A percentile compares a stretch with the other conserved stretches of the same genome.
phyloP scores from a whole-genome alignment of 2,113 vertebrate genomes.

The Myotis davidii region DNA sequence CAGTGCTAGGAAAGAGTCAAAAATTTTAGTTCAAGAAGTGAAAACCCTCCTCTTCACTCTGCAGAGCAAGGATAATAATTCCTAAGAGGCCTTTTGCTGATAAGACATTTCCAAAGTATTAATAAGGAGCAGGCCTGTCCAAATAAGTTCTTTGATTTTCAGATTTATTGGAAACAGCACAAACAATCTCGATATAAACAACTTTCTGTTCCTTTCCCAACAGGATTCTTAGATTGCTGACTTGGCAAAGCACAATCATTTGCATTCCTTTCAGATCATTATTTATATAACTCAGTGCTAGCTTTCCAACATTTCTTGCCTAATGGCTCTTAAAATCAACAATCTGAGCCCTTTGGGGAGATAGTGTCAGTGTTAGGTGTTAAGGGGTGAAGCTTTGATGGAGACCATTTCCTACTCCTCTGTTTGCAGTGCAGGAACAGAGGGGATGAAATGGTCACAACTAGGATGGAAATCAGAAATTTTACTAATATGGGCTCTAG shows the following conservation, averaged over 20 bases:
- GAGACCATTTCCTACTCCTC: background rate
- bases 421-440: background rate
- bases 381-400: slow-evolving; percentile 15
- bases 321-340: slow-evolving; percentile 70
- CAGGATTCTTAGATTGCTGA: slow-evolving; percentile 76
- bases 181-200: slow-evolving; percentile 63
- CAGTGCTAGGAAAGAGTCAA: background rate
- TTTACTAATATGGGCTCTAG: background rate
- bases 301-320: slow-evolving; percentile 62
- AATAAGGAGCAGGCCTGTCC: background rate
- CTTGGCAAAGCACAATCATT: slow-evolving; percentile 65
- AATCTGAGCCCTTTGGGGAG: background rate
- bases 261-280: slow-evolving; percentile 63
- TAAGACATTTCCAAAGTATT: slow-evolving; percentile 59
- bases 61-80: background rate
- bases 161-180: slow-evolving; percentile 48
- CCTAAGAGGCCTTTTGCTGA: background rate
- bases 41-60: slow-evolving; percentile 15
- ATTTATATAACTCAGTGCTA: slow-evolving; percentile 56
- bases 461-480: background rate
- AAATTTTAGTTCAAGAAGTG: slow-evolving; percentile 34
- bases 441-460: background rate
- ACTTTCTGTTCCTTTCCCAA: slow-evolving; percentile 51
- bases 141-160: slow-evolving; percentile 53
- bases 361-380: background rate